Evolutionary conservation across 2,888 invertebrate genomes (phyloP), one percentile per base, ranked within the genome.

Genomic region (Agrotis clavis): DNA sequence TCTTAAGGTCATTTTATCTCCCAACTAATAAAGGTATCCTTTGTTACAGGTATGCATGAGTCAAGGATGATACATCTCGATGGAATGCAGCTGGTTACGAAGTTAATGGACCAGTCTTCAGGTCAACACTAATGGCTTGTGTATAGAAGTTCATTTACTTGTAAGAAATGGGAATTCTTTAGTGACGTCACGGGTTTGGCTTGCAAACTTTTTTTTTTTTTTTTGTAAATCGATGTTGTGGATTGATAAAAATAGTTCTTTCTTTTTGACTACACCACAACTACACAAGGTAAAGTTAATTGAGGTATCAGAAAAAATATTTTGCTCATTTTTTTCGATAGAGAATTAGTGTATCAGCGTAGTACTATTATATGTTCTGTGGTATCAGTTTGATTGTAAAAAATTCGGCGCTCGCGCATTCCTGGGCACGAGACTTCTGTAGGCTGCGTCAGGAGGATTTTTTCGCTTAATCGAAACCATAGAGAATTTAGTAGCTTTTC

Each of bases 41-140:
- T 95, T 95, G 94, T 95, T 95, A 79, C 95, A 95, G 95, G 95
- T 95, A 95, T 86, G 84, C 77, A 78, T 93, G 92, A 90, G 93
- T 94, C 94, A 93, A 79, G 85, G 84, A 75, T 94, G 95, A 94
- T 90, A 89, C 93, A 92, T 81, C 86, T 74, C 30, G 14, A 21
- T 70, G 92, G 95, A 94, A 95, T 95, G 95, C 92, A 82, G 90
- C 67, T 74, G 78, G 69, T 60, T 61, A 59, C 73, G 77, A 85
- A 77, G 65, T 71, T 84, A 87, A 90, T 88, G 88, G 85, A 86
- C 88, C 83, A 81, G 82, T 66, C 81, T 85, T 82, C 84, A 86
- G 87, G 86, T 83, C 79, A 86, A 66, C 68, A 72, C 73, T 79
- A 79, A 79, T 73, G 77, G 74, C 69, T 70, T 69, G 63, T 74